Conservation (phyloP, 1,140 invertebrate species). For the Papilio helenus region DNA sequence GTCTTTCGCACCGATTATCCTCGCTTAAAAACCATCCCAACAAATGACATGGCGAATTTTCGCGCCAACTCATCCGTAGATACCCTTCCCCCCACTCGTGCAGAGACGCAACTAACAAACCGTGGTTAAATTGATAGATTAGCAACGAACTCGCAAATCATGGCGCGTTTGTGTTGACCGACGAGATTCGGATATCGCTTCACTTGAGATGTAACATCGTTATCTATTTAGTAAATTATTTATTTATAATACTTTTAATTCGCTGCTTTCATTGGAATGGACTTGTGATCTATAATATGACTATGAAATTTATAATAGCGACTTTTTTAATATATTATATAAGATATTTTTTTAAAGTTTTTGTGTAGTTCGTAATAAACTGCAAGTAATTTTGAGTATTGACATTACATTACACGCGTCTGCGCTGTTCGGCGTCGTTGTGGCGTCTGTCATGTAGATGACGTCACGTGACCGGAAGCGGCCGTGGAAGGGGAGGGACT, state of each 20-base stretch:
- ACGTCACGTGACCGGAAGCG: slow-evolving; percentile 80
- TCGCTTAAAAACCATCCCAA: slow-evolving; percentile 56
- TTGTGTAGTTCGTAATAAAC: slow-evolving; percentile 40
- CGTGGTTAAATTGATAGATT: slow-evolving; percentile 80
- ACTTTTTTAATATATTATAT: too few species aligned
- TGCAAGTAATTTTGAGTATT: slow-evolving; percentile 63
- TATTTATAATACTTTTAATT: background rate
- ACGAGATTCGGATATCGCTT: slow-evolving; percentile 14
- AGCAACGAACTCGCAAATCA: slow-evolving; percentile 67
- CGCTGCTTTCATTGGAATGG: too few species aligned
- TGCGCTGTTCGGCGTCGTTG: slow-evolving; percentile 54
- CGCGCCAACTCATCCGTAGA: slow-evolving; percentile 53
- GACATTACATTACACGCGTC: slow-evolving; percentile 61
- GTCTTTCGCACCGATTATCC: slow-evolving; percentile 46
- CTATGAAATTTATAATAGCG: too few species aligned
- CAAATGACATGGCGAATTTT: slow-evolving; percentile 69
- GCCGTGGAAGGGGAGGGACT: slow-evolving; percentile 70
- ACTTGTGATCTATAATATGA: too few species aligned
- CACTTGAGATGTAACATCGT: slow-evolving; percentile 11
- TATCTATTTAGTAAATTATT: slow-evolving; percentile 24
- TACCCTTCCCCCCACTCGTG: slow-evolving; percentile 48
- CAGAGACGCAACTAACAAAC: slow-evolving; percentile 71
- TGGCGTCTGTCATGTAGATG: slow-evolving; percentile 78
- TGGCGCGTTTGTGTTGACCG: slow-evolving; percentile 33
- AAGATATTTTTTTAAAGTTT: background rate